These are phyloP conservation scores for Oreonectes daqikongensis DNA, from an alignment of 2,797 vertebrate genomes.

Conservation along the genomic window DNA sequence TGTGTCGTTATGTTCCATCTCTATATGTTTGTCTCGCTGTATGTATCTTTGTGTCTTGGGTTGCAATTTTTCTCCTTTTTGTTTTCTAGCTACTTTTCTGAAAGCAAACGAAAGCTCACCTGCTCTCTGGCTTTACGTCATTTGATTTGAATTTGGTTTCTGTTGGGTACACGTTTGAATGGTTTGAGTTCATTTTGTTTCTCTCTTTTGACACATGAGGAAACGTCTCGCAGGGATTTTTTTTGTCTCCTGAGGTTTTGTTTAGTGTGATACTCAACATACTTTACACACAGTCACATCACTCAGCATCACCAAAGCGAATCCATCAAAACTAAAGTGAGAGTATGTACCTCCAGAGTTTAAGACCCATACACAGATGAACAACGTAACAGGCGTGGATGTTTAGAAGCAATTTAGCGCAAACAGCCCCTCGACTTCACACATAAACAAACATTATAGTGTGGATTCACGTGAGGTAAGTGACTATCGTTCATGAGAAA, in stretches of 20 bases:
- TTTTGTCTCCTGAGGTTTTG: slow-evolving; percentile 46
- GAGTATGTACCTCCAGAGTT: slow-evolving; percentile 58
- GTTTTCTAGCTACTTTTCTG: slow-evolving; percentile 56
- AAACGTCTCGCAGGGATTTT: slow-evolving; percentile 56
- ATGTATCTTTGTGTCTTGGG: slow-evolving; percentile 64
- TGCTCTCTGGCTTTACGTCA: slow-evolving; percentile 75
- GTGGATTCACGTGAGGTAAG: slow-evolving; percentile 88
- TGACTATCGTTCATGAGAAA: slow-evolving; percentile 79
- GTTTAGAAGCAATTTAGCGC: slow-evolving; percentile 66
- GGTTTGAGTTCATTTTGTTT: slow-evolving; percentile 52
- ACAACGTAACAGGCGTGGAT: slow-evolving; percentile 76
- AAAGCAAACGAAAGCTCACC: no score
- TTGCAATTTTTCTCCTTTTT: slow-evolving; percentile 39
- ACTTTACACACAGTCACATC: slow-evolving; percentile 53
- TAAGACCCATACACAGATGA: background rate
- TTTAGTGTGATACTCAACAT: slow-evolving; percentile 50
- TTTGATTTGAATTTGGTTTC: slow-evolving; percentile 68
- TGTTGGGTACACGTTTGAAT: slow-evolving; percentile 63
- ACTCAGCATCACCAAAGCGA: slow-evolving; percentile 51
- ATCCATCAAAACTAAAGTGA: slow-evolving; percentile 77
- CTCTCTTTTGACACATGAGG: slow-evolving; percentile 59
- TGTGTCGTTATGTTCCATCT: background rate
- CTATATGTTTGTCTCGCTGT: slow-evolving; percentile 33
- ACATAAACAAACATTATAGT: slow-evolving; percentile 69
- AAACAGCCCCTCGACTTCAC: slow-evolving; percentile 42